Conservation (phyloP, 2,797 vertebrate genomes). For the Coregonus ussuriensis region DNA sequence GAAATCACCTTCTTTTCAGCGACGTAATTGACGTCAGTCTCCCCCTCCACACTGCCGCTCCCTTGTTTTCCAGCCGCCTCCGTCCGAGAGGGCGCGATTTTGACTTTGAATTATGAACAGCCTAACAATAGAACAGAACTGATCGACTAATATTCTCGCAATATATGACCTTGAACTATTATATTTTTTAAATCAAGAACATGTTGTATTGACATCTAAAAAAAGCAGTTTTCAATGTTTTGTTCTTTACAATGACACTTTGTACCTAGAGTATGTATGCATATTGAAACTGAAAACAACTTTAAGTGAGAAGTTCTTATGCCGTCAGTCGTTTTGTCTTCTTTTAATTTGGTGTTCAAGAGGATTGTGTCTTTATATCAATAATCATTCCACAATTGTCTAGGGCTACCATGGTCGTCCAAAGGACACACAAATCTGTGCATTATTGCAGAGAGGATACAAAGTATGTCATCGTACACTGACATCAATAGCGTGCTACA, state of each 20-base stretch:
- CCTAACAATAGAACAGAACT: background rate
- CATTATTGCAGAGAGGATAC: background rate
- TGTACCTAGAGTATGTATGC: background rate
- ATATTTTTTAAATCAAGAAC: background rate
- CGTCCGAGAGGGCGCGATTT: background rate
- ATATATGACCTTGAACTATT: background rate
- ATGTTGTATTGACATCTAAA: background rate
- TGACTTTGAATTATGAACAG: constrained; percentile 5
- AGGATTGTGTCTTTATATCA: background rate
- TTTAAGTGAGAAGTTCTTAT: background rate
- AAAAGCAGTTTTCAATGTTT: background rate
- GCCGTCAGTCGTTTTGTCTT: too few relatives aligned
- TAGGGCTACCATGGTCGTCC: background rate
- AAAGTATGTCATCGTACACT: background rate
- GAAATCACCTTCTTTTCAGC: background rate
- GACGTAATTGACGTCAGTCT: constrained; percentile 34
- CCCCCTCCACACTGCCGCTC: constrained; percentile 32
- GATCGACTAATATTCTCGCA: background rate
- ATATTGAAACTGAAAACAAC: background rate
- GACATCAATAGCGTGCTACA: background rate
- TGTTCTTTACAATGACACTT: background rate
- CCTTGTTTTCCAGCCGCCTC: constrained; percentile 19
- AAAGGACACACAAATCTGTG: background rate
- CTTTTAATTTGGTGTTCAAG: background rate
- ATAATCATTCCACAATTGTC: background rate